phyloP scores from a whole-genome alignment of 1,140 invertebrate genomes.

The Bombus sylvicola region DNA sequence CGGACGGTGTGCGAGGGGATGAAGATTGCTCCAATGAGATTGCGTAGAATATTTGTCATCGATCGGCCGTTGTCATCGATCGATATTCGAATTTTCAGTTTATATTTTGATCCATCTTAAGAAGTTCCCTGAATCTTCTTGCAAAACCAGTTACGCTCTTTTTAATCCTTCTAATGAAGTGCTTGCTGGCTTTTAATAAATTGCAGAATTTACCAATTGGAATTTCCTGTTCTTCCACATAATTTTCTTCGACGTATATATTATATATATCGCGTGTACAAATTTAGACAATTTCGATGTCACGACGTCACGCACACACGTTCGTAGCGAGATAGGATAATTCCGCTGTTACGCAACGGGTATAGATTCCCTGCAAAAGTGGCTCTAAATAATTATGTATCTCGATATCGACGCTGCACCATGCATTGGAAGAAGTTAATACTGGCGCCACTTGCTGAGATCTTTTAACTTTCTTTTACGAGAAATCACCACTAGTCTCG shows the following conservation, averaged over 20 bases:
- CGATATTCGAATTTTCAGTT: conserved; percentile 7
- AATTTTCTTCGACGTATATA: not conserved
- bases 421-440: not conserved
- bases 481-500: conserved; percentile 39
- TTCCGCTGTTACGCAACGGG: conserved; percentile 5
- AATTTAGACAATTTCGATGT: conserved; percentile 3
- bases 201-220: conserved; percentile 14
- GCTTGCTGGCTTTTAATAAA: not conserved
- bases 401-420: conserved; percentile 14
- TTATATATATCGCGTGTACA: not conserved
- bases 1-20: conserved; percentile 3
- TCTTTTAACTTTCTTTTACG: conserved; percentile 47
- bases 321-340: conserved; percentile 9
- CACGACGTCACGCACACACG: no score
- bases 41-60: conserved; percentile 9
- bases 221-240: not conserved
- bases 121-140: conserved; percentile 6
- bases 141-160: conserved; percentile 6
- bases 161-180: conserved; percentile 17
- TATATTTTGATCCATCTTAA: conserved; percentile 25
- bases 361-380: not conserved
- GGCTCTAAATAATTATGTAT: not conserved
- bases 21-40: conserved; percentile 17
- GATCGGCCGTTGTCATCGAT: conserved; percentile 13
- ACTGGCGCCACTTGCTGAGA: conserved; percentile 19